Evolutionary conservation across 1,140 invertebrate species (phyloP), one percentile per base, ranked within the genome.

Genomic region (Micrasema longulum): DNA sequence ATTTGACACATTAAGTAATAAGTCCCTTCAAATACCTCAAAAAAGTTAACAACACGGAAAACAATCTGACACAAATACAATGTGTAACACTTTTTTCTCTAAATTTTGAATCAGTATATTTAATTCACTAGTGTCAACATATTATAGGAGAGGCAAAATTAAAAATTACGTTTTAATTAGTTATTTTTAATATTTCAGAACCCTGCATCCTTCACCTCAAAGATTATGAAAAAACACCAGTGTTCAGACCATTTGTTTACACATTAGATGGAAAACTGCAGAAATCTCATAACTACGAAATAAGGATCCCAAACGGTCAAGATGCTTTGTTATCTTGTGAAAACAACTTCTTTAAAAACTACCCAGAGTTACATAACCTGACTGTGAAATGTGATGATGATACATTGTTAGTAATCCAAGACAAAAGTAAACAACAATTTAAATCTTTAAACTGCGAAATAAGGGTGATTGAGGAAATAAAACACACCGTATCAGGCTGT

Each of bases 121-220:
- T n/a, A n/a, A n/a, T n/a, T n/a, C n/a, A n/a, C n/a, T n/a, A n/a
- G n/a, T n/a, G n/a, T n/a, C n/a, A n/a, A n/a, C n/a, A n/a, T n/a
- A n/a, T n/a, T n/a, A n/a, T n/a, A n/a, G n/a, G n/a, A n/a, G n/a
- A n/a, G n/a, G n/a, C n/a, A n/a, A n/a, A n/a, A n/a, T n/a, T n/a
- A n/a, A n/a, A n/a, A n/a, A n/a, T n/a, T n/a, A n/a, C n/a, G n/a
- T n/a, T n/a, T n/a, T n/a, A n/a, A n/a, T n/a, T n/a, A n/a, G n/a
- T n/a, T n/a, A n/a, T n/a, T n/a, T n/a, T n/a, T n/a, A 47, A n/a
- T n/a, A 50, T 73, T 76, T 71, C 64, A 76, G 74, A 76, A 45
- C 67, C 74, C 20, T 76, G 74, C 50, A 18, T 52, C 2, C 62
- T 76, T 7, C 36, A 68, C 26, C 35, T 76, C 20, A 48, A 52